These are phyloP conservation scores for Decapterus maruadsi DNA, from an alignment of 2,797 vertebrate genomes.

Conservation along the genomic window DNA sequence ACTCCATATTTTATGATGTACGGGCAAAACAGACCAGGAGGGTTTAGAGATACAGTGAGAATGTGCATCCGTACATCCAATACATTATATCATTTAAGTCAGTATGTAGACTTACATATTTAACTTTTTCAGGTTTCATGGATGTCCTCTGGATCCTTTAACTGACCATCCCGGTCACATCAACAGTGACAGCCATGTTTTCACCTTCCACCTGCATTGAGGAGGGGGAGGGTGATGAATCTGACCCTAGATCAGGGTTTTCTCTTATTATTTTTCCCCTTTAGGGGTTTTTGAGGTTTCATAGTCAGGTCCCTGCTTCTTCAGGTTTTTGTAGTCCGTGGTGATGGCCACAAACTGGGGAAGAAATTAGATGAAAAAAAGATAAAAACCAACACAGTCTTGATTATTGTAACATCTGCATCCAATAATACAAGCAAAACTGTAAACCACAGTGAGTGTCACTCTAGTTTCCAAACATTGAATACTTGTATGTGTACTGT, in stretches of 20 bases:
- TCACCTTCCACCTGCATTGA: slow-evolving; percentile 6
- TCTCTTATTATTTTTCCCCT: neutral
- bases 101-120: slow-evolving; percentile 9
- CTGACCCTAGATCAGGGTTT: slow-evolving; percentile 20
- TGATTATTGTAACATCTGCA: neutral
- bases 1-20: neutral
- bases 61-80: neutral
- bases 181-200: slow-evolving; percentile 1
- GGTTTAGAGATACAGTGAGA: neutral
- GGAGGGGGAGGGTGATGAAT: neutral
- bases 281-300: slow-evolving; percentile 71
- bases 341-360: slow-evolving; percentile 89
- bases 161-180: neutral
- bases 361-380: neutral
- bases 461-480: neutral
- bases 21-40: neutral
- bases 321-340: slow-evolving; percentile 91
- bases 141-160: neutral
- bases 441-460: neutral
- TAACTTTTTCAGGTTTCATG: neutral
- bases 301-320: slow-evolving; percentile 92
- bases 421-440: neutral
- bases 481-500: neutral
- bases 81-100: neutral
- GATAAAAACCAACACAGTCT: neutral